Base-by-base conservation (phyloP, 2,888 invertebrate genomes). In the Spilarctia lutea region DNA sequence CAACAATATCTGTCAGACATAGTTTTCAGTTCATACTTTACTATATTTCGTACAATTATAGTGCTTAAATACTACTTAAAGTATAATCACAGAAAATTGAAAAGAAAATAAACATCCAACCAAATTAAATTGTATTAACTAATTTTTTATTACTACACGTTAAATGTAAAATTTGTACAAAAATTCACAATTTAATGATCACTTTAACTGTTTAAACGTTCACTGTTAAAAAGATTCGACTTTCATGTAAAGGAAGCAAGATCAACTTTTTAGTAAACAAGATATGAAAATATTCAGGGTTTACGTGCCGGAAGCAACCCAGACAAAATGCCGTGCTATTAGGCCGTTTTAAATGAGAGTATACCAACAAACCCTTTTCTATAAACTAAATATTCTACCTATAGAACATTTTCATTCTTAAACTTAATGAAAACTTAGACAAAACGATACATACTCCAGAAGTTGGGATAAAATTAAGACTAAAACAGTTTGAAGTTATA, bases 361-460 rank as follows among this genome's bases (percentile, higher is more conserved):
- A 71, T 73, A 71, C 65, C 48, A 45, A 56, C 2, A 3, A 24
- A 73, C 18, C 30, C 76, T 72, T 81, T 83, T 81, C 39, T 81
- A 80, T 30, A 71, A 27, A 69, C 52, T 75, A 66, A 65, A 45
- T 33, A 65, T 39, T 75, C 66, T 52, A 75, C 75, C 75, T 69
- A 30, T 67, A 52, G 56, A 68, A 75, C 76, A 77, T 78, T 81
- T 81, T 75, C 81, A 75, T 68, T 75, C 71, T 75, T 80, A 76
- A 81, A 79, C 76, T 33, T 74, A 71, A 68, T 80, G 80, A 83
- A 83, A 76, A 81, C 66, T 68, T 71, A 74, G 76, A 81, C 78
- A 75, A 81, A 76, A 75, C 66, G 75, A 79, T 24, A n/a, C n/a
- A 72, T 60, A 76, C 67, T 78, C 69, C 45, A 70, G 75, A 75